phyloP scores from a whole-genome alignment of 1,140 invertebrate genomes.

The Oncopeltus fasciatus region DNA sequence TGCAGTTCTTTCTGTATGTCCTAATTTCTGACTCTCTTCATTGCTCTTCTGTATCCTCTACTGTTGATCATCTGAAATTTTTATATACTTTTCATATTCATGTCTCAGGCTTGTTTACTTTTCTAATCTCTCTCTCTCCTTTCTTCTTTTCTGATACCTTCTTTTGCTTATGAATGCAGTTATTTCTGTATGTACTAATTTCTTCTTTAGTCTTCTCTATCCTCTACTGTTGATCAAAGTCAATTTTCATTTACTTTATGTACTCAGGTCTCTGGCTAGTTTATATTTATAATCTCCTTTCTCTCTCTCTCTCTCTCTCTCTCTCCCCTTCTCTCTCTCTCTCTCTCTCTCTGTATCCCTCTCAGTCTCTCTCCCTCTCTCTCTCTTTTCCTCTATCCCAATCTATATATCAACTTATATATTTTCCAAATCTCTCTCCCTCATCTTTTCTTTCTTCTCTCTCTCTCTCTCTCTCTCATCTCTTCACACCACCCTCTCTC shows the following conservation, averaged over 20 bases:
- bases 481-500: neutral
- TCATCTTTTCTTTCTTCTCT: neutral
- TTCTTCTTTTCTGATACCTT: neutral
- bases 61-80: no score
- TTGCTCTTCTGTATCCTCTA: no score
- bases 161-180: neutral
- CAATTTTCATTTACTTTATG: neutral
- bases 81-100: no score
- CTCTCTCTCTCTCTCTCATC: neutral
- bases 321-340: neutral
- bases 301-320: constrained; percentile 1
- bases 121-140: neutral
- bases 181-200: neutral
- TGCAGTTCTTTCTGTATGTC: neutral
- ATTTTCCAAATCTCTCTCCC: no score
- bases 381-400: neutral
- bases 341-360: constrained; percentile 2
- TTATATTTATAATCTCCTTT: neutral
- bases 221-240: neutral
- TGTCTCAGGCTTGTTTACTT: neutral
- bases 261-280: neutral
- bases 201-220: neutral
- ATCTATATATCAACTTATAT: no score
- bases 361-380: neutral
- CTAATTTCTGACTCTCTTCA: neutral